These are phyloP conservation scores for Chrysocyon brachyurus DNA, from an alignment of 2,797 vertebrate species.

Conservation along the genomic window DNA sequence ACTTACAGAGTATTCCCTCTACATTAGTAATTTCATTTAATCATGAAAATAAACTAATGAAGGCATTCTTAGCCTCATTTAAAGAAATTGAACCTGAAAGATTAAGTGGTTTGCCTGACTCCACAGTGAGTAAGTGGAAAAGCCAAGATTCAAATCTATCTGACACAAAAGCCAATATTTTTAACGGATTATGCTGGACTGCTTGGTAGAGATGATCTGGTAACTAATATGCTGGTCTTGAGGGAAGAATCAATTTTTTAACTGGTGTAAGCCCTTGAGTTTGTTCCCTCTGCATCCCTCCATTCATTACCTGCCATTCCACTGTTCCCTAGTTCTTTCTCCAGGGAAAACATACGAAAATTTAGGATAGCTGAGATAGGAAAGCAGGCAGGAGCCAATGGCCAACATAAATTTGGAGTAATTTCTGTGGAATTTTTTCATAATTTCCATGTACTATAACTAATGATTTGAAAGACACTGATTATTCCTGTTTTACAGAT, in stretches of 20 bases:
- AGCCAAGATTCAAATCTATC: neutral
- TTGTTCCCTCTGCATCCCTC: neutral
- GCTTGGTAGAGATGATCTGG: neutral
- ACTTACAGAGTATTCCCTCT: neutral
- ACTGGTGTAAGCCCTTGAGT: neutral
- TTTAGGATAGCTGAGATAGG: neutral
- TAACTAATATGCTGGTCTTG: neutral
- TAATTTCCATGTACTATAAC: neutral
- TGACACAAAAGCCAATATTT: neutral
- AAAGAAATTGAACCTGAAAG: constrained; percentile 37
- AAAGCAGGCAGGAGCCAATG: neutral
- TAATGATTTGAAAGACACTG: neutral
- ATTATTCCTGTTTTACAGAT: neutral
- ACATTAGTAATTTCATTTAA: constrained; percentile 36
- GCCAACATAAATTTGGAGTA: neutral
- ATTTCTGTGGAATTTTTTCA: constrained; percentile 27
- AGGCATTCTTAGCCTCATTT: constrained; percentile 17
- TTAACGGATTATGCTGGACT: constrained; percentile 36
- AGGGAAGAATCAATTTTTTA: constrained; percentile 11
- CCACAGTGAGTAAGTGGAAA: neutral
- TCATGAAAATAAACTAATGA: neutral
- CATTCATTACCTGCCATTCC: neutral
- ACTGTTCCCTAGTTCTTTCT: neutral
- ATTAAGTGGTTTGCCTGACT: neutral
- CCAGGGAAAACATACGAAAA: neutral